Evolutionary conservation across 1,140 invertebrate genomes (phyloP).

Genomic region (Drosophila melanica): DNA sequence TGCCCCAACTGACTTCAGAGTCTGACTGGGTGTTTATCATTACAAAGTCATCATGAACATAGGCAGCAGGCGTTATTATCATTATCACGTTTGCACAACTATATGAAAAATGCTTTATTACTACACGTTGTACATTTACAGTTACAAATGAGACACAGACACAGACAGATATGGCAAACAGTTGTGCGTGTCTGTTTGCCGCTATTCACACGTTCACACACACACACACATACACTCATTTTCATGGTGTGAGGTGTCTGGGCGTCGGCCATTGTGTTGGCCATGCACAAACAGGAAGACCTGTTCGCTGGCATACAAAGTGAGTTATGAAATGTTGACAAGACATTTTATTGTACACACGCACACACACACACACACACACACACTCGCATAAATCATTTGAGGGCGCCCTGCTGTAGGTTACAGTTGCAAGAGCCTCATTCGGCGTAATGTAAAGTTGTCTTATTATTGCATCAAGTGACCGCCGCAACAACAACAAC

Average conservation of each 20-base stretch:
- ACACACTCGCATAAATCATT: constrained; percentile 48
- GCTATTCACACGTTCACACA: constrained; percentile 46
- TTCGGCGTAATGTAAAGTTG: constrained; percentile 56
- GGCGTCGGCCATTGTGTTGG: constrained; percentile 62
- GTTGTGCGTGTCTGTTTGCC: constrained; percentile 69
- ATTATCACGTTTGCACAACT: constrained; percentile 50
- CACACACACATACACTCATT: too few relatives aligned
- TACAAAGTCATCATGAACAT: constrained; percentile 49
- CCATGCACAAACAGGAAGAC: constrained; percentile 63
- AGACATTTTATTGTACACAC: constrained; percentile 75
- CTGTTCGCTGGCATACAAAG: constrained; percentile 56
- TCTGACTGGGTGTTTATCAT: constrained; percentile 51
- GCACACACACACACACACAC: constrained; percentile 19
- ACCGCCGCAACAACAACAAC: constrained; percentile 42
- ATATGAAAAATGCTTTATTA: constrained; percentile 78
- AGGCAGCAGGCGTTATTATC: constrained; percentile 31
- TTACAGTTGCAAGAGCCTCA: constrained; percentile 55
- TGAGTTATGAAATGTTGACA: constrained; percentile 82
- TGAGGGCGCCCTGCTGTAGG: constrained; percentile 24
- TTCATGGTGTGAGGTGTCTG: constrained; percentile 43
- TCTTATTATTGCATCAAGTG: constrained; percentile 77
- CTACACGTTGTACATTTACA: constrained; percentile 63
- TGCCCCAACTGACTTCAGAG: not conserved
- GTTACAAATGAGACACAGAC: constrained; percentile 68
- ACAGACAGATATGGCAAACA: constrained; percentile 54